These are phyloP conservation scores for Cygnus buccinator DNA, from an alignment of 2,113 vertebrate species.

Conservation along the genomic window DNA sequence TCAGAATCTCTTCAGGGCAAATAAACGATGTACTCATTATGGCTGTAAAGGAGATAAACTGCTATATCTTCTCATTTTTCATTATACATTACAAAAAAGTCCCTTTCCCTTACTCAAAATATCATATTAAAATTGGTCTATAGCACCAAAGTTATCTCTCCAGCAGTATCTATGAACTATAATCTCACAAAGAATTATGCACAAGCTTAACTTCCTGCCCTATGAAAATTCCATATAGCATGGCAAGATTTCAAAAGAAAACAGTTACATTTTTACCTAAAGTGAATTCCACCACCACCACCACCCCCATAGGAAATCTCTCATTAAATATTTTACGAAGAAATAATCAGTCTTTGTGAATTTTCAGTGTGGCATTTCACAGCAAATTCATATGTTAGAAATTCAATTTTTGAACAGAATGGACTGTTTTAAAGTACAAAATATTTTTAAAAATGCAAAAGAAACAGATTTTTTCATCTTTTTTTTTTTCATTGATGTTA, in stretches of 20 bases:
- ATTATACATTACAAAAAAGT: background rate
- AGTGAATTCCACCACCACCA: background rate
- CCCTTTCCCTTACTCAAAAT: background rate
- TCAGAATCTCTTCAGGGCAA: background rate
- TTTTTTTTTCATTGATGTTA: background rate
- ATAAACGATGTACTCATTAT: slow-evolving; percentile 10
- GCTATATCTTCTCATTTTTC: background rate
- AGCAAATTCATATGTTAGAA: background rate
- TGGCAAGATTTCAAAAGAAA: background rate
- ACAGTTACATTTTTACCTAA: background rate
- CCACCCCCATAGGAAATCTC: background rate
- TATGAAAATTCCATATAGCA: background rate
- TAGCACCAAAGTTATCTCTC: background rate
- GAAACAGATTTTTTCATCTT: background rate
- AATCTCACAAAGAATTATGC: background rate
- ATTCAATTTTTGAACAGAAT: background rate
- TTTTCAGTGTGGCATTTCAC: background rate
- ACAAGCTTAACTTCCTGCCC: background rate
- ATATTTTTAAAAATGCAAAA: background rate
- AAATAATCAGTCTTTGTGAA: background rate
- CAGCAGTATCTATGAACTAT: background rate
- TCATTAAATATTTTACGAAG: background rate
- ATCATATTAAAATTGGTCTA: background rate
- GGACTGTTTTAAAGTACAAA: background rate
- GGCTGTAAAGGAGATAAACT: background rate